A percentile compares a stretch with the other conserved stretches of the same genome.
Evolutionary conservation across 53 echinoderm and acorn worm genomes (phyloP).

Genomic region (Mesocentrotus franciscanus): DNA sequence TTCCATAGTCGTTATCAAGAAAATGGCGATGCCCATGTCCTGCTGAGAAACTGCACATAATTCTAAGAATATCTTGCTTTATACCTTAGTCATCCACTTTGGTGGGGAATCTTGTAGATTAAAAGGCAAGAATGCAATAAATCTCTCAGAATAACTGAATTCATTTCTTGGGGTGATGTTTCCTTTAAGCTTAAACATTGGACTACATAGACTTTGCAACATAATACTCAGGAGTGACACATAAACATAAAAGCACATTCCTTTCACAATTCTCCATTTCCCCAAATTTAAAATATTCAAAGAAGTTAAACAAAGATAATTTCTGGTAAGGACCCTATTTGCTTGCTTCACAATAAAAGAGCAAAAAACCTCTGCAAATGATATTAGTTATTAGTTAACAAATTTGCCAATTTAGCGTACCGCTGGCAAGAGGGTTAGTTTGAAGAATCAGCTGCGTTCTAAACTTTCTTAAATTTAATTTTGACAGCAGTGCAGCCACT

Average conservation of each 20-base stretch:
- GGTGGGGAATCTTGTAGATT: no score
- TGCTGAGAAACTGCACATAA: no score
- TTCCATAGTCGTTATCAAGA: no score
- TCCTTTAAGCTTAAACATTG: neutral
- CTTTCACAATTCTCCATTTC: neutral
- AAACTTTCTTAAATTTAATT: neutral
- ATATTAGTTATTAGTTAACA: neutral
- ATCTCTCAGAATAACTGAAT: no score
- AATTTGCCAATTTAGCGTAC: neutral
- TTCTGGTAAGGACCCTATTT: neutral
- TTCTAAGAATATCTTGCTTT: no score
- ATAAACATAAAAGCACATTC: constrained; percentile 29
- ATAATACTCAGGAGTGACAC: constrained; percentile 26
- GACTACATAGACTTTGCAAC: constrained; percentile 39
- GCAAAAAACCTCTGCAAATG: neutral
- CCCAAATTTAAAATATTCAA: neutral
- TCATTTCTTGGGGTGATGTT: no score
- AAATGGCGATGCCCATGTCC: no score
- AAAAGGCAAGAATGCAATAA: no score
- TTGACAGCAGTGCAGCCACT: neutral
- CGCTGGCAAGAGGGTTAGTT: constrained; percentile 1
- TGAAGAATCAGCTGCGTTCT: neutral
- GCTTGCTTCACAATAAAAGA: neutral
- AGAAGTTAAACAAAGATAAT: neutral
- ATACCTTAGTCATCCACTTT: no score